Evolutionary conservation across 2,888 invertebrate genomes (phyloP), one percentile per base, ranked within the genome.

Genomic region (Melanchra persicariae): DNA sequence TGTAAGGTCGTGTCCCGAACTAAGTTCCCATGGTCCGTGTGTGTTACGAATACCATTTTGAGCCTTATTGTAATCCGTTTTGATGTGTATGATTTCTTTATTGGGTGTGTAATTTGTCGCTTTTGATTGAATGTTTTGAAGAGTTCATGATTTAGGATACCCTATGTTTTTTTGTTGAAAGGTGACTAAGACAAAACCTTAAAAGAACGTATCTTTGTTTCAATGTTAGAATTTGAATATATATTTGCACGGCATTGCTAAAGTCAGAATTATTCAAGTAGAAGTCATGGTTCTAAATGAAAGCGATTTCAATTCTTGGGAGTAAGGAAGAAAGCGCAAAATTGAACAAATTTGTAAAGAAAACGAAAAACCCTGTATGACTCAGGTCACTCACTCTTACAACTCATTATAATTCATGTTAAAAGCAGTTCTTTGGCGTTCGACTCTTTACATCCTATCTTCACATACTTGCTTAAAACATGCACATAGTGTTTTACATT

Each of bases 11-110:
- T 90, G 79, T 85, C 89, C 84, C 85, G 81, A 67, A 68, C 76
- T 62, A 65, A 80, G 87, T 91, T 91, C 90, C 89, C 91, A 91
- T 84, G 88, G 80, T 75, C 75, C 52, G 70, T 51, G 65, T 65
- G 59, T 65, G 66, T 69, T 77, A 79, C 67, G 64, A 79, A 85
- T 85, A 73, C 47, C 54, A 77, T 77, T 79, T 81, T 72, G 67
- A 77, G 58, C 79, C 57, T 79, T 82, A 81, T 76, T 73, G 68
- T 77, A 60, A 49, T 70, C 57, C 43, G 49, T 74, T 66, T 68
- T 74, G 73, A 79, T 74, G 74, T 80, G 49, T 64, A 68, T 85
- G 87, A 88, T 87, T 86, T 88, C 87, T 87, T 87, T 87, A 82
- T 82, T 79, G 65, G 54, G 37, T 69, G 72, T 72, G 52, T 74